These are phyloP conservation scores for Diabrotica virgifera DNA, from an alignment of 1,140 invertebrate species.

Conservation along the genomic window DNA sequence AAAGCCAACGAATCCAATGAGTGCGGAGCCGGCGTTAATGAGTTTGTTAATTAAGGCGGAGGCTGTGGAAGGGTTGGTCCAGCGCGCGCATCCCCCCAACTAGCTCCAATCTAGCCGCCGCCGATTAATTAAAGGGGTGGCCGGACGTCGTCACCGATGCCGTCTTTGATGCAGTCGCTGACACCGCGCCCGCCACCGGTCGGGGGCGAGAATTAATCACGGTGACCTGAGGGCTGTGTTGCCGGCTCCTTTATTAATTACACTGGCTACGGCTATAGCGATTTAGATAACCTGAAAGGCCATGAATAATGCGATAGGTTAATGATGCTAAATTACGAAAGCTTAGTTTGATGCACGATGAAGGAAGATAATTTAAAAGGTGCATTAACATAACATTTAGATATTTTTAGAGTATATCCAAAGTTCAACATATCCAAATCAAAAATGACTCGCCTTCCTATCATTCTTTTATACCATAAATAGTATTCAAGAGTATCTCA, in stretches of 20 bases:
- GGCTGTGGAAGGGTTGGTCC: conserved; percentile 37
- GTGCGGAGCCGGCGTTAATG: conserved; percentile 23
- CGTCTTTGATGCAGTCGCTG: not conserved
- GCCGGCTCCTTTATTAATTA: not conserved
- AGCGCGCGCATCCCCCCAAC: conserved; percentile 28
- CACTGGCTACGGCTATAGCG: too few species aligned
- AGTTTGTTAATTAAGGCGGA: conserved; percentile 36
- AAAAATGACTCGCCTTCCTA: too few species aligned
- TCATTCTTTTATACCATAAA: too few species aligned
- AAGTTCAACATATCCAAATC: too few species aligned
- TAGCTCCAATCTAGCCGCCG: conserved; percentile 31
- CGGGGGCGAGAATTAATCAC: conserved; percentile 23
- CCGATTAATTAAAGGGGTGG: conserved; percentile 37
- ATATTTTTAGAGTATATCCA: too few species aligned
- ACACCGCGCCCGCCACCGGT: not conserved
- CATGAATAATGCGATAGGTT: too few species aligned
- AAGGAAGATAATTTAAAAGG: too few species aligned
- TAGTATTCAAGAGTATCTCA: too few species aligned
- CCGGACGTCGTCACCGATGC: conserved; percentile 14
- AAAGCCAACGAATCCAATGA: conserved; percentile 24
- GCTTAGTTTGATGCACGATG: too few species aligned
- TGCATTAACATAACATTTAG: too few species aligned
- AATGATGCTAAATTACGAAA: too few species aligned
- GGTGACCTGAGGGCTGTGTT: conserved; percentile 17
- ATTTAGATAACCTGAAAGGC: too few species aligned